phyloP scores from a whole-genome alignment of 1,140 invertebrate genomes.

The Papilio polytes region DNA sequence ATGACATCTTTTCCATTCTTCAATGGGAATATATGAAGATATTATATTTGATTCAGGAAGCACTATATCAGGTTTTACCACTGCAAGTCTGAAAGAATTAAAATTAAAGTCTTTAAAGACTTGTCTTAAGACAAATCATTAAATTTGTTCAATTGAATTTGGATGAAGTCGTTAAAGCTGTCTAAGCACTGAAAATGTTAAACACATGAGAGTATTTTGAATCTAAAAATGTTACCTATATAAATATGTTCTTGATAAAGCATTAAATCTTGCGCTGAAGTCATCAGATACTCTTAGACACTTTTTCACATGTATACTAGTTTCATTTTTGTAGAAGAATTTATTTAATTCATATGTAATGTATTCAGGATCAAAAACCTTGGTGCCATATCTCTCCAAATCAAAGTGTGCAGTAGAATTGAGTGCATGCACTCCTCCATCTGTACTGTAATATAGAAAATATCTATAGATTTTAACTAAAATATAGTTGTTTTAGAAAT shows the following conservation, averaged over 20 bases:
- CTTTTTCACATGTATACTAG: slow-evolving; percentile 84
- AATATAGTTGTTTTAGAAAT: too few species aligned
- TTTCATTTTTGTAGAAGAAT: slow-evolving; percentile 82
- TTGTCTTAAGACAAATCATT: slow-evolving; percentile 1
- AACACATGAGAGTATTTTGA: not conserved
- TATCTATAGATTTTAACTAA: too few species aligned
- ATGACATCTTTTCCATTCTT: slow-evolving; percentile 82
- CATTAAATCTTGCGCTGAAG: slow-evolving; percentile 86
- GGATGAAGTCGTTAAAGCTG: too few species aligned
- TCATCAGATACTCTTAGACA: slow-evolving; percentile 84
- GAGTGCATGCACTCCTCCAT: slow-evolving; percentile 89
- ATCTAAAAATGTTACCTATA: slow-evolving; percentile 82
- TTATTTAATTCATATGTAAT: slow-evolving; percentile 84
- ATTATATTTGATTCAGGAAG: slow-evolving; percentile 55
- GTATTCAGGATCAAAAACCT: slow-evolving; percentile 76
- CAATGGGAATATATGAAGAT: slow-evolving; percentile 77
- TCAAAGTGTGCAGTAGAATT: slow-evolving; percentile 87
- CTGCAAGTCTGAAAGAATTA: slow-evolving; percentile 65
- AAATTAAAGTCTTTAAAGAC: not conserved
- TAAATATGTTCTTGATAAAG: slow-evolving; percentile 86
- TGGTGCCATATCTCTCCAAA: slow-evolving; percentile 76
- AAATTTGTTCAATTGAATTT: not conserved
- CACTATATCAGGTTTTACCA: slow-evolving; percentile 65
- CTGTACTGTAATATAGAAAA: slow-evolving; percentile 84
- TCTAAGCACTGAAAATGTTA: not conserved